A percentile compares a stretch with the other conserved stretches of the same genome.
These are phyloP conservation scores for Atrina japonica DNA, from an alignment of 2,888 invertebrate genomes.

Conservation along the genomic window DNA sequence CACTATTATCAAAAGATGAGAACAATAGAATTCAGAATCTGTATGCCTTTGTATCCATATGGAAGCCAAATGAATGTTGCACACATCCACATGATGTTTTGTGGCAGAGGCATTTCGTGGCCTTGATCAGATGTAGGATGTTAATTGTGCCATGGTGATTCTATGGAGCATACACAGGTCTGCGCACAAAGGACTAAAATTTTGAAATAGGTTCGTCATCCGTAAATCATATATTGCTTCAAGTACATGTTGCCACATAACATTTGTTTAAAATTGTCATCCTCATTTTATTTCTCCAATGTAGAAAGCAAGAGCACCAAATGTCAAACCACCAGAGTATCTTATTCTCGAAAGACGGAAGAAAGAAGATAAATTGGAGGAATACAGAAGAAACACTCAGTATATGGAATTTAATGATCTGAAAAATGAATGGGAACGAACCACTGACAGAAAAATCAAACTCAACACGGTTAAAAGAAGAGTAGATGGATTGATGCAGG, in stretches of 20 bases:
- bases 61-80: too few relatives aligned
- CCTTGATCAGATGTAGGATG: too few relatives aligned
- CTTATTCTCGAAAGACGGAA: slow-evolving; percentile 73
- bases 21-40: too few relatives aligned
- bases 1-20: too few relatives aligned
- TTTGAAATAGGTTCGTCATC: too few relatives aligned
- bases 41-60: too few relatives aligned
- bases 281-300: slow-evolving; percentile 17
- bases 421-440: slow-evolving; percentile 78
- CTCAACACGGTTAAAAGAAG: slow-evolving; percentile 71
- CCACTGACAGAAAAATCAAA: slow-evolving; percentile 75
- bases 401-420: slow-evolving; percentile 73
- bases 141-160: too few relatives aligned
- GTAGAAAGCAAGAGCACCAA: slow-evolving; percentile 75
- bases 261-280: background rate
- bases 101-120: too few relatives aligned
- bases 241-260: background rate
- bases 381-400: slow-evolving; percentile 68
- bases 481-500: slow-evolving; percentile 69
- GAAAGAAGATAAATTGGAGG: slow-evolving; percentile 70
- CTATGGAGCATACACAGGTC: too few relatives aligned
- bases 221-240: too few relatives aligned
- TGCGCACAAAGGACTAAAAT: too few relatives aligned
- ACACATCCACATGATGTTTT: too few relatives aligned
- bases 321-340: slow-evolving; percentile 75